Percentiles rank a stretch among this genome's conserved stretches.
Conservation (phyloP, 2,113 vertebrate genomes). For the Poicephalus gulielmi region DNA sequence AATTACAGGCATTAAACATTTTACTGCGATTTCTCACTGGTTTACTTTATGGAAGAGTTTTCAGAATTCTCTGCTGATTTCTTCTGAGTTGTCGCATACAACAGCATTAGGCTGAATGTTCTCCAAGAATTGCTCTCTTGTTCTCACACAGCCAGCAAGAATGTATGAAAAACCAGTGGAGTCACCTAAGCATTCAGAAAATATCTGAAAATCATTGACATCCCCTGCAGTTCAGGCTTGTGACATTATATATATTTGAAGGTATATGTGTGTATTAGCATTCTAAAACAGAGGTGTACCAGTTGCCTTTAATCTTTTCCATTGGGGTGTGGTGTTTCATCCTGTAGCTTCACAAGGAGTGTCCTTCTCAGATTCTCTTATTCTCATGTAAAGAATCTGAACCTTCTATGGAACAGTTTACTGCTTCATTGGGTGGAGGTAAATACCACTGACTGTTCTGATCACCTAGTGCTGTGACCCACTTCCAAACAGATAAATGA, state of each 20-base stretch:
- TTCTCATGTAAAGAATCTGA: not conserved
- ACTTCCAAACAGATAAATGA: not conserved
- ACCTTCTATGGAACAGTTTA: not conserved
- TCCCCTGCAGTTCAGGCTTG: not conserved
- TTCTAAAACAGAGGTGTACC: not conserved
- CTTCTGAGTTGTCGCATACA: not conserved
- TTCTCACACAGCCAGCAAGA: not conserved
- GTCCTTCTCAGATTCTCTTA: not conserved
- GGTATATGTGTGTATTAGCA: not conserved
- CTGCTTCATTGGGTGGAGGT: not conserved
- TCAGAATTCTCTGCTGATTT: not conserved
- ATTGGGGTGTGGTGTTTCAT: not conserved
- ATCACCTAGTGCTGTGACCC: not conserved
- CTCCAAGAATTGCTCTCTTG: not conserved
- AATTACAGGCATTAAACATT: constrained; percentile 76
- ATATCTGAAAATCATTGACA: not conserved
- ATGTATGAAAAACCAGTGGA: not conserved
- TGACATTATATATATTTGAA: not conserved
- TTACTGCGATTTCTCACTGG: constrained; percentile 70
- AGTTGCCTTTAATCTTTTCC: not conserved
- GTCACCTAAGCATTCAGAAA: not conserved
- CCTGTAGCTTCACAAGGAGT: not conserved
- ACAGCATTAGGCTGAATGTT: not conserved
- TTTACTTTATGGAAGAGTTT: constrained; percentile 54
- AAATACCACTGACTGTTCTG: not conserved